Evolutionary conservation across 2,888 invertebrate species (phyloP).

Genomic region (Melieria crassipennis): DNA sequence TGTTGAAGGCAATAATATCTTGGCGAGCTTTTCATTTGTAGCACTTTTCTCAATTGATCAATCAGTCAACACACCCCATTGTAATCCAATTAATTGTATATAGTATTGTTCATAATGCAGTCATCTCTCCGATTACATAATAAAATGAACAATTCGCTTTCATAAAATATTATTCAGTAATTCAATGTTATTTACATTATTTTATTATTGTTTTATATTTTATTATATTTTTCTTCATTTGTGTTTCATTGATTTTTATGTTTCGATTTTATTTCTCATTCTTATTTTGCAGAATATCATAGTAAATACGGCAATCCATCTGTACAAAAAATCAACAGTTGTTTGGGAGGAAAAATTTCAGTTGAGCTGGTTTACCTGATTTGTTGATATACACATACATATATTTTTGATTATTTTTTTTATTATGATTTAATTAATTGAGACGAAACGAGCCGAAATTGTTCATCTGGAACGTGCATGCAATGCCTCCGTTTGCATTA

Average conservation of each 20-base stretch:
- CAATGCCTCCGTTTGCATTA: too few relatives aligned
- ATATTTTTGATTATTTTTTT: conserved; percentile 20
- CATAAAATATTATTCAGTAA: not conserved
- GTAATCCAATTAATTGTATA: too few relatives aligned
- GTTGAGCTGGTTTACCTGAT: conserved; percentile 31
- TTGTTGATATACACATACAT: conserved; percentile 25
- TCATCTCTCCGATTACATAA: too few relatives aligned
- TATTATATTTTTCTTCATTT: conserved; percentile 29
- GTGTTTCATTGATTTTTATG: conserved; percentile 29
- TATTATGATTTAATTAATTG: too few relatives aligned
- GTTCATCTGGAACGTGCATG: too few relatives aligned
- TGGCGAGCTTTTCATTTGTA: too few relatives aligned
- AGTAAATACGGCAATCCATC: conserved; percentile 41
- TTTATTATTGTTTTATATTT: conserved; percentile 15
- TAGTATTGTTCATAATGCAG: too few relatives aligned
- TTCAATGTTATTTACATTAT: conserved; percentile 14
- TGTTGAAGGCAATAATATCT: too few relatives aligned
- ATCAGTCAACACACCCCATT: too few relatives aligned
- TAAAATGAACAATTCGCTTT: too few relatives aligned
- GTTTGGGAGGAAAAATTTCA: not conserved
- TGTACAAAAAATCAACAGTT: conserved; percentile 41
- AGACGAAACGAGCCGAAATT: too few relatives aligned
- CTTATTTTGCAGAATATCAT: conserved; percentile 54
- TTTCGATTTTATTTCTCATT: conserved; percentile 30
- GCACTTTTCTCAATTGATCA: too few relatives aligned